phyloP scores from a whole-genome alignment of 2,888 invertebrate species.

The Unio delphinus region DNA sequence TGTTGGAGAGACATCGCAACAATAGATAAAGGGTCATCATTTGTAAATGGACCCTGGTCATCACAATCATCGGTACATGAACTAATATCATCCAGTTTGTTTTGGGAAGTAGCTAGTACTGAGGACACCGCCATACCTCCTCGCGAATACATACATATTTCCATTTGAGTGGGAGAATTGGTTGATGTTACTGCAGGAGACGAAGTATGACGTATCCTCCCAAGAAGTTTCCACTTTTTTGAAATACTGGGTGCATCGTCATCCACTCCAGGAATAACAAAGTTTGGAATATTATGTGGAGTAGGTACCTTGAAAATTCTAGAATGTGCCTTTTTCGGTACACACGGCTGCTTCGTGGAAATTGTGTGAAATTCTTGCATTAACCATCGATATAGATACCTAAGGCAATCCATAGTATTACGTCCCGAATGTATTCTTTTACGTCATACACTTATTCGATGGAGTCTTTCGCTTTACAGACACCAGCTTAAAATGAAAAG shows the following conservation, averaged over 20 bases:
- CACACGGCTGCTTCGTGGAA: constrained; percentile 13
- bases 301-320: constrained; percentile 42
- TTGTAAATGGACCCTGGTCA: constrained; percentile 33
- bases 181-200: constrained; percentile 42
- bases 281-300: constrained; percentile 61
- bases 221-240: constrained; percentile 5
- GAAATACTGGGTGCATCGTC: constrained; percentile 9
- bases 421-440: neutral
- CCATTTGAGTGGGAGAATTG: constrained; percentile 35
- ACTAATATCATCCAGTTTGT: constrained; percentile 39
- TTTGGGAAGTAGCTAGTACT: constrained; percentile 54
- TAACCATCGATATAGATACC: constrained; percentile 59
- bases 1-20: constrained; percentile 57
- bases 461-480: no score
- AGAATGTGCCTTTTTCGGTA: constrained; percentile 5
- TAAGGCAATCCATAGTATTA: constrained; percentile 55
- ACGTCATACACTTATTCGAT: no score
- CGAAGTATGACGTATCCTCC: constrained; percentile 23
- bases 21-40: constrained; percentile 54
- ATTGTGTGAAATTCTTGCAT: constrained; percentile 51
- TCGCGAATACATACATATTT: constrained; percentile 34
- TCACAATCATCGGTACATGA: constrained; percentile 7
- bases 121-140: constrained; percentile 32
- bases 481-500: no score
- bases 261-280: constrained; percentile 59